phyloP scores from a whole-genome alignment of 2,888 invertebrate genomes.

The Callimorpha dominula region DNA sequence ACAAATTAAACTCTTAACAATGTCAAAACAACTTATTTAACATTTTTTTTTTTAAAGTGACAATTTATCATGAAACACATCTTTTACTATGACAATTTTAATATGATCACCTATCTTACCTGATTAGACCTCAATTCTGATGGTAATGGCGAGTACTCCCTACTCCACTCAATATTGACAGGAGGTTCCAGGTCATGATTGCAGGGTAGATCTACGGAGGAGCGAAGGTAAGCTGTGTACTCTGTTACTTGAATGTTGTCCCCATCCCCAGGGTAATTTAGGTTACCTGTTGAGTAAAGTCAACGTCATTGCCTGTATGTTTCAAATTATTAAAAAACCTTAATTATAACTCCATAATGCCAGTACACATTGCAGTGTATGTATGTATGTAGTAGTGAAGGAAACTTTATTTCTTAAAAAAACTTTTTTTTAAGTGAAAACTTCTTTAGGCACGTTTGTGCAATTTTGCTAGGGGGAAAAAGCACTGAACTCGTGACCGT shows the following conservation, averaged over 20 bases:
- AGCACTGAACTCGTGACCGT: too few relatives aligned
- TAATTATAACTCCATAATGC: not conserved
- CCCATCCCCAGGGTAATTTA: constrained; percentile 44
- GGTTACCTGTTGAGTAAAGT: constrained; percentile 2
- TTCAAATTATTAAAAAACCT: not conserved
- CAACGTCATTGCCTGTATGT: not conserved
- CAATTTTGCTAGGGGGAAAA: too few relatives aligned
- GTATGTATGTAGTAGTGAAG: too few relatives aligned
- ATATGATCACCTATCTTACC: constrained; percentile 62
- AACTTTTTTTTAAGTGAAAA: too few relatives aligned
- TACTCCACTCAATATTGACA: constrained; percentile 91
- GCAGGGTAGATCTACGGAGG: constrained; percentile 86
- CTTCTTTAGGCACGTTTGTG: too few relatives aligned
- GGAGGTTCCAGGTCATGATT: constrained; percentile 88
- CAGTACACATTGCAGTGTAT: too few relatives aligned
- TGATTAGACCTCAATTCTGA: constrained; percentile 83
- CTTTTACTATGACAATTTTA: too few relatives aligned
- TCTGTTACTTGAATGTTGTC: constrained; percentile 44
- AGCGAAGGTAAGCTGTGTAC: constrained; percentile 63
- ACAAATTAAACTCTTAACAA: too few relatives aligned
- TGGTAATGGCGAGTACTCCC: constrained; percentile 90
- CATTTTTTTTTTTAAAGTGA: too few relatives aligned
- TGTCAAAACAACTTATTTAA: too few relatives aligned
- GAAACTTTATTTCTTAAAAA: too few relatives aligned
- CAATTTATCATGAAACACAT: too few relatives aligned